phyloP scores from a whole-genome alignment of 2,888 invertebrate genomes.

The Reticulitermes lucifugus region DNA sequence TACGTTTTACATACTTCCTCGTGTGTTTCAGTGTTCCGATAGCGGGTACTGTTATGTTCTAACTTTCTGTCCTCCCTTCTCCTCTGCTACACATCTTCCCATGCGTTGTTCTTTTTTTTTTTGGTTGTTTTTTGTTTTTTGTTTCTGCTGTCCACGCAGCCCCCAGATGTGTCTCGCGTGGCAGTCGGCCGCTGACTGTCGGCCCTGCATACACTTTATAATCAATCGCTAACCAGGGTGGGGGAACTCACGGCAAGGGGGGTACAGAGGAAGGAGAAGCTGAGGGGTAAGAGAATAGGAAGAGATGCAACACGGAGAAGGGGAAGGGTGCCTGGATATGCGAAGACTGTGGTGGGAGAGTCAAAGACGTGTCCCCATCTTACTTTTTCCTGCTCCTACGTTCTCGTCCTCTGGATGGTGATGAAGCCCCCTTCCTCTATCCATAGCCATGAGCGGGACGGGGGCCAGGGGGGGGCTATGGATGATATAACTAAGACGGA shows the following conservation, averaged over 20 bases:
- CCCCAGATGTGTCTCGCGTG: constrained; percentile 47
- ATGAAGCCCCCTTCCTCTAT: neutral
- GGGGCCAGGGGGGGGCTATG: neutral
- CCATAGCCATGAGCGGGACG: neutral
- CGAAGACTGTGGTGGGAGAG: constrained; percentile 44
- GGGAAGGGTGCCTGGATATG: constrained; percentile 48
- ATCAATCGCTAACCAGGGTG: constrained; percentile 52
- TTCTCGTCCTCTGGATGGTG: neutral
- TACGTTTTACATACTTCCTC: neutral
- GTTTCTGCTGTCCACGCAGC: constrained; percentile 15
- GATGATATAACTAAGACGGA: constrained; percentile 46
- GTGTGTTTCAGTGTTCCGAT: neutral
- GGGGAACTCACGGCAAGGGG: constrained; percentile 35
- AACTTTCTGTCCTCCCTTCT: neutral
- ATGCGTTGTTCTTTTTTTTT: constrained; percentile 10
- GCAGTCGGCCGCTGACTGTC: constrained; percentile 51
- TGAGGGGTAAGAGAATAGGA: constrained; percentile 36
- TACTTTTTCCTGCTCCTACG: constrained; percentile 23
- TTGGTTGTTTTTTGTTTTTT: constrained; percentile 6
- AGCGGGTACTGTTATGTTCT: neutral
- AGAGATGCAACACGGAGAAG: constrained; percentile 20
- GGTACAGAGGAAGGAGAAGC: constrained; percentile 34
- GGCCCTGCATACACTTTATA: constrained; percentile 54
- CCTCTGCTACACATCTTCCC: neutral
- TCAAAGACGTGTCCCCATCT: constrained; percentile 36